phyloP scores from a whole-genome alignment of 2,888 invertebrate genomes.

The Choreutis nemorana region DNA sequence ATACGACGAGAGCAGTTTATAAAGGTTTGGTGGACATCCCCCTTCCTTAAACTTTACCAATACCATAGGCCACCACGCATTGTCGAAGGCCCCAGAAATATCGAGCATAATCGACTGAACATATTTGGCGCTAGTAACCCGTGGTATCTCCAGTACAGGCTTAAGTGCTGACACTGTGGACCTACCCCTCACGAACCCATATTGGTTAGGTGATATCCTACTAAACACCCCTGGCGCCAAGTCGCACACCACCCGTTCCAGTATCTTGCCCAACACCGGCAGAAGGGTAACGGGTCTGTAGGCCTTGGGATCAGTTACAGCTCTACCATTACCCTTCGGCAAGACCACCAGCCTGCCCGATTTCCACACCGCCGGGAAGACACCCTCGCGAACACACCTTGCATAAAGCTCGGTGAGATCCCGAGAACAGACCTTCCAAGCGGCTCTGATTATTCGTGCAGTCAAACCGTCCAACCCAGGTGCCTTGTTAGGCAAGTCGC shows the following conservation, averaged over 20 bases:
- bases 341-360: conserved; percentile 13
- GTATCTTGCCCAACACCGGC: conserved; percentile 17
- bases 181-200: conserved; percentile 18
- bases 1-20: conserved; percentile 14
- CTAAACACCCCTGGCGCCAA: conserved; percentile 11
- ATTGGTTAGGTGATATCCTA: conserved; percentile 14
- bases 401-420: conserved; percentile 9
- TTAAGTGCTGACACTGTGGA: conserved; percentile 17
- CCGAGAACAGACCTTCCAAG: conserved; percentile 9
- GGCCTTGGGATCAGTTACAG: conserved; percentile 13
- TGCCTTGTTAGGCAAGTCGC: conserved; percentile 15
- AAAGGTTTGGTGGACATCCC: conserved; percentile 17
- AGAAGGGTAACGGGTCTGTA: conserved; percentile 20
- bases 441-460: conserved; percentile 11
- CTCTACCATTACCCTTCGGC: conserved; percentile 16
- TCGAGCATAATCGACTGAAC: conserved; percentile 17
- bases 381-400: conserved; percentile 13
- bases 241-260: conserved; percentile 14
- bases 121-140: conserved; percentile 8
- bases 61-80: conserved; percentile 25
- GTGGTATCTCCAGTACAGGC: background rate
- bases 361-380: conserved; percentile 17
- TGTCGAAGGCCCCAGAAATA: too few species aligned
- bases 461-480: conserved; percentile 19
- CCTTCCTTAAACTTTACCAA: conserved; percentile 15